These are phyloP conservation scores for Drosophila mettleri DNA, from an alignment of 2,888 invertebrate species.

Conservation along the genomic window DNA sequence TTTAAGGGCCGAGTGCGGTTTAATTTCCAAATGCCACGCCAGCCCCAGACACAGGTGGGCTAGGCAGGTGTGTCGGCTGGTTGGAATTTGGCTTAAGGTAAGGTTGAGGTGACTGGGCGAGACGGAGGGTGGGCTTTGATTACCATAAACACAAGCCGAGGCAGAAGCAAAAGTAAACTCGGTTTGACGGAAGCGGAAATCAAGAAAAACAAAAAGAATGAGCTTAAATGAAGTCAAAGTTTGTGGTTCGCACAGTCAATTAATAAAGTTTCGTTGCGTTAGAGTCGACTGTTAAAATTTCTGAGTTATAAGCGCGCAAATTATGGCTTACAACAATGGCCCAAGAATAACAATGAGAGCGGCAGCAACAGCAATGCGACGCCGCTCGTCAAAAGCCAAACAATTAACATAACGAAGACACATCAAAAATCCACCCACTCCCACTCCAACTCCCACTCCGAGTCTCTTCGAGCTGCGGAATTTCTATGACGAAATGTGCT, in stretches of 20 bases:
- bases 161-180: constrained; percentile 49
- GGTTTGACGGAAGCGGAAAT: constrained; percentile 68
- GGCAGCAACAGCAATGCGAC: neutral
- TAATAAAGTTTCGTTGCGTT: constrained; percentile 77
- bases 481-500: constrained; percentile 60
- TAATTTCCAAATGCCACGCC: constrained; percentile 77
- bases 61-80: constrained; percentile 46
- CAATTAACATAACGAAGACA: constrained; percentile 81
- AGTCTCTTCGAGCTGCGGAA: constrained; percentile 21
- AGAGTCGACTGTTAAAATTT: constrained; percentile 53
- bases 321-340: constrained; percentile 65
- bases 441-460: too few species aligned
- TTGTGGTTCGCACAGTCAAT: constrained; percentile 56
- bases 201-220: constrained; percentile 79
- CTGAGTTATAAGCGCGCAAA: constrained; percentile 71
- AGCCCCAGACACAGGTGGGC: constrained; percentile 64
- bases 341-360: constrained; percentile 31
- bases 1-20: constrained; percentile 76
- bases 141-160: constrained; percentile 72
- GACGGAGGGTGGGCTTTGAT: constrained; percentile 56
- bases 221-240: constrained; percentile 74
- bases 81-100: constrained; percentile 27
- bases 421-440: constrained; percentile 63
- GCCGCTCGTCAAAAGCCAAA: constrained; percentile 58
- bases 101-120: too few species aligned